Conservation (phyloP, 2,113 vertebrate genomes). For the Oreochromis aureus region DNA sequence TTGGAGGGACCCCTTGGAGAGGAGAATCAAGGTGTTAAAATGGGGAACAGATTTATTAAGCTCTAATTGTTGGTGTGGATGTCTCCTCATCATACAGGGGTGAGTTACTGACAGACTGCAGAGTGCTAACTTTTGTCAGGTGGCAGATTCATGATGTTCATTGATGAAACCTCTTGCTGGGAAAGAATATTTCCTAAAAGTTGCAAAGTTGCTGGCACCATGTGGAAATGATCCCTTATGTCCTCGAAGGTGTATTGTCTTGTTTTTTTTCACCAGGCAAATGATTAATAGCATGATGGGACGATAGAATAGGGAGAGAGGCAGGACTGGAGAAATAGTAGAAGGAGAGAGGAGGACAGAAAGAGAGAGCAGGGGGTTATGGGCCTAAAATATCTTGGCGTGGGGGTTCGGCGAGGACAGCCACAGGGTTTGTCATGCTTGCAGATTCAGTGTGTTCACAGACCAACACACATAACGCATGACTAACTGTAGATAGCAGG, state of each 20-base stretch:
- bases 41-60: constrained; percentile 71
- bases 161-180: constrained; percentile 28
- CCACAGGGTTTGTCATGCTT: constrained; percentile 25
- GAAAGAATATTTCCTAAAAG: constrained; percentile 70
- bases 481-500: constrained; percentile 71
- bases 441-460: constrained; percentile 39
- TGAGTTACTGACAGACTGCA: constrained; percentile 72
- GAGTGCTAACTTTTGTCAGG: constrained; percentile 78
- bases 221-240: constrained; percentile 63
- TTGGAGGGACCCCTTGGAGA: background rate
- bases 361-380: constrained; percentile 17
- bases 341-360: constrained; percentile 6
- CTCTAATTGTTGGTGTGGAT: constrained; percentile 77
- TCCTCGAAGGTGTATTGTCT: constrained; percentile 51
- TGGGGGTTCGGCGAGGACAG: constrained; percentile 52
- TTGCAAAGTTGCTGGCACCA: constrained; percentile 72
- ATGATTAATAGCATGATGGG: constrained; percentile 69
- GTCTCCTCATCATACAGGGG: constrained; percentile 64
- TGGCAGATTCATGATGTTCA: constrained; percentile 57
- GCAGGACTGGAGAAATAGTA: constrained; percentile 17
- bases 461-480: constrained; percentile 62
- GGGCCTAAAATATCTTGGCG: constrained; percentile 69
- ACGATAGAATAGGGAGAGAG: background rate
- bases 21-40: constrained; percentile 70
- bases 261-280: constrained; percentile 65